These are phyloP conservation scores for Lamprotornis superbus DNA, from an alignment of 2,113 vertebrate species.

Conservation along the genomic window DNA sequence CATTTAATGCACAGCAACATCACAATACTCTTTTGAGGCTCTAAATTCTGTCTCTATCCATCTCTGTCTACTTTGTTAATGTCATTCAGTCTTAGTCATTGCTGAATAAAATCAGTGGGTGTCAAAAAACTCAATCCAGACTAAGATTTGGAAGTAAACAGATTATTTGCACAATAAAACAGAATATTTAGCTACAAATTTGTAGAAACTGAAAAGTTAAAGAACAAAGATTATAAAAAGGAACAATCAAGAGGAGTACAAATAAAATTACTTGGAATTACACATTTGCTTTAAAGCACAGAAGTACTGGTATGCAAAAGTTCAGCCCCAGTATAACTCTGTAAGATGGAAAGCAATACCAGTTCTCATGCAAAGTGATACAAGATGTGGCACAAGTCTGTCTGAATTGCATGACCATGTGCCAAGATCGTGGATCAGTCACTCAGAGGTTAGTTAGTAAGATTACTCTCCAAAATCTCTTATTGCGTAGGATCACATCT, in stretches of 20 bases:
- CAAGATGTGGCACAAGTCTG: not conserved
- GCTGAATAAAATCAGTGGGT: not conserved
- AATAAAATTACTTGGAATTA: not conserved
- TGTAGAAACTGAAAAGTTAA: constrained; percentile 20
- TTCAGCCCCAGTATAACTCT: not conserved
- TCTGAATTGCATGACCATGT: fast-evolving
- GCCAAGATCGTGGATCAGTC: not conserved
- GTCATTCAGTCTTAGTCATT: not conserved
- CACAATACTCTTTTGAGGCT: constrained; percentile 7
- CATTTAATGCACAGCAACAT: not conserved
- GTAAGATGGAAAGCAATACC: not conserved
- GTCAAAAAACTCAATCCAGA: not conserved
- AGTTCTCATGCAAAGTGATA: not conserved
- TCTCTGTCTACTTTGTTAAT: not conserved
- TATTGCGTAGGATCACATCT: not conserved
- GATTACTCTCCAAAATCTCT: not conserved
- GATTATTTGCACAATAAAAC: not conserved
- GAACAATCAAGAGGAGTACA: not conserved
- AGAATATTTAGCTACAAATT: not conserved
- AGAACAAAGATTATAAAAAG: not conserved
- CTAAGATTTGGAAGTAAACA: not conserved
- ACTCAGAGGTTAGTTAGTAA: not conserved
- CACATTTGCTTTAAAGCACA: not conserved
- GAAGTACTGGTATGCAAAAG: not conserved
- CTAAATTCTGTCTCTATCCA: not conserved